A percentile compares a stretch with the other conserved stretches of the same genome.
Conservation (phyloP, 2,888 invertebrate species). For the Caenorhabditis sp. region DNA sequence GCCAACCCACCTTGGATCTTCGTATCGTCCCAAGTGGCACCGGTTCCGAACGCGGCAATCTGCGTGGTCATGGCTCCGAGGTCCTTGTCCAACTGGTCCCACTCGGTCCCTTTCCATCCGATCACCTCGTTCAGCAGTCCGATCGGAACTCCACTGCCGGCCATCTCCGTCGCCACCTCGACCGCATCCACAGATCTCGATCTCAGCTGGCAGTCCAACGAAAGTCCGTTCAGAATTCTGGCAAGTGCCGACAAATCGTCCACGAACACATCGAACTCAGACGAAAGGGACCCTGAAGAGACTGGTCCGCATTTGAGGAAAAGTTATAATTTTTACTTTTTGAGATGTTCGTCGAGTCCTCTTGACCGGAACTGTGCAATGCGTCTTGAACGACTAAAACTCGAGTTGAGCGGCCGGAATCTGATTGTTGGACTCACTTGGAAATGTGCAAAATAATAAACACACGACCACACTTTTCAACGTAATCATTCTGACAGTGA, state of each 20-base stretch:
- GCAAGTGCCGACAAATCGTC: not conserved
- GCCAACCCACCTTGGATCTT: not conserved
- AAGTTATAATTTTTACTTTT: too few species aligned
- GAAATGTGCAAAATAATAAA: too few species aligned
- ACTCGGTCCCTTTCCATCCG: not conserved
- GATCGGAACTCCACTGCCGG: not conserved
- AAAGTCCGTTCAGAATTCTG: not conserved
- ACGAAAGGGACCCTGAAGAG: too few species aligned
- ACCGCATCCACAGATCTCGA: not conserved
- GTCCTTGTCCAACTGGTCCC: not conserved
- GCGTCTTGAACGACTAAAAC: too few species aligned
- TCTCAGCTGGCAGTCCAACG: not conserved
- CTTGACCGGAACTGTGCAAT: too few species aligned
- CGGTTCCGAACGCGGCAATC: not conserved
- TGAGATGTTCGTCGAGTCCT: too few species aligned
- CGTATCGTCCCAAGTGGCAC: not conserved
- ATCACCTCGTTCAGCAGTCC: not conserved
- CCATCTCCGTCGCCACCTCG: not conserved
- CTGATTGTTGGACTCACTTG: too few species aligned
- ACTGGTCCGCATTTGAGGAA: too few species aligned
- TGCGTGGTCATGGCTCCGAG: not conserved
- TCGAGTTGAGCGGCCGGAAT: too few species aligned
- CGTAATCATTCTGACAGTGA: too few species aligned
- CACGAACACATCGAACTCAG: too few species aligned
- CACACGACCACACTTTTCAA: too few species aligned